phyloP scores from a whole-genome alignment of 2,797 vertebrate genomes.

The Centropyge bicolor region DNA sequence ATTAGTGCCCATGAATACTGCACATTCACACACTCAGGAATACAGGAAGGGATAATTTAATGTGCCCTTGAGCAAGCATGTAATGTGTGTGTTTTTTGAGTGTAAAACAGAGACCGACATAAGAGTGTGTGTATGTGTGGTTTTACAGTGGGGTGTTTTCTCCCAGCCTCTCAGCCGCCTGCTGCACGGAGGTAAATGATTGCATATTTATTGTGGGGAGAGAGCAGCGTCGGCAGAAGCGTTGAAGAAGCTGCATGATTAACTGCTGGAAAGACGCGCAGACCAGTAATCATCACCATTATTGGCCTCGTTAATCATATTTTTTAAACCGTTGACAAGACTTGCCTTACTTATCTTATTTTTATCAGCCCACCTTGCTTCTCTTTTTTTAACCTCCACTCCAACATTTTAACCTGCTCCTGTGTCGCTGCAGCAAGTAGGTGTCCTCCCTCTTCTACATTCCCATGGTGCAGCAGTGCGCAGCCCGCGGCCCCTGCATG shows the following conservation, averaged over 20 bases:
- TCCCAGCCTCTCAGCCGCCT: slow-evolving; percentile 59
- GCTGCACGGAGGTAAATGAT: slow-evolving; percentile 90
- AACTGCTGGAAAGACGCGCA: slow-evolving; percentile 89
- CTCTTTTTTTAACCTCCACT: slow-evolving; percentile 52
- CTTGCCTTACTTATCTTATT: slow-evolving; percentile 81
- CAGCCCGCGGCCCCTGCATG: slow-evolving; percentile 84
- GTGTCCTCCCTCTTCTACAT: slow-evolving; percentile 83
- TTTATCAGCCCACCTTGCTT: slow-evolving; percentile 22
- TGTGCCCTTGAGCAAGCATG: slow-evolving; percentile 55
- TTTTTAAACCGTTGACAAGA: slow-evolving; percentile 89
- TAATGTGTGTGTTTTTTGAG: slow-evolving; percentile 62
- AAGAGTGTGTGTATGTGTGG: slow-evolving; percentile 45
- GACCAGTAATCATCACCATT: slow-evolving; percentile 92
- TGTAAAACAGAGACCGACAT: slow-evolving; percentile 48
- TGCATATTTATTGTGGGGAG: slow-evolving; percentile 93
- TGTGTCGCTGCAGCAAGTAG: slow-evolving; percentile 43
- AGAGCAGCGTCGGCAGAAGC: slow-evolving; percentile 81
- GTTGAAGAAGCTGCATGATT: slow-evolving; percentile 89
- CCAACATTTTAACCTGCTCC: slow-evolving; percentile 75
- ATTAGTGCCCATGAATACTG: slow-evolving; percentile 13
- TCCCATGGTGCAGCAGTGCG: slow-evolving; percentile 90
- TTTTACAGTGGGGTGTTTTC: slow-evolving; percentile 60
- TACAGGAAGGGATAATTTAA: slow-evolving; percentile 61
- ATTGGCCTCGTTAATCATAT: slow-evolving; percentile 95
- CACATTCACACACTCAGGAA: slow-evolving; percentile 14